Base-by-base conservation (phyloP, 2,888 invertebrate genomes). In the Gymnoscelis rufifasciata region DNA sequence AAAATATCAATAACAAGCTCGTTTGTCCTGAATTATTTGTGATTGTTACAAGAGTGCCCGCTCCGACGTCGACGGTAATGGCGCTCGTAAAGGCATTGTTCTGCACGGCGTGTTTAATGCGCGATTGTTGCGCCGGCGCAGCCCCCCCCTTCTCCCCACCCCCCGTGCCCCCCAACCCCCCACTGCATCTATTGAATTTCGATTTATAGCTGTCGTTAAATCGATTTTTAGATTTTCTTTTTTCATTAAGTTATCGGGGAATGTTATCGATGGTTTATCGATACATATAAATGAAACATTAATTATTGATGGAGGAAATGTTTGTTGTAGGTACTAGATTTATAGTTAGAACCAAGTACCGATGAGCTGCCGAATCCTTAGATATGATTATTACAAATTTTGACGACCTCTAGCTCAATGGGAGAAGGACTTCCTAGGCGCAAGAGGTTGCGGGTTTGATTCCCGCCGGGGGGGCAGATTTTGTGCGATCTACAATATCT, bases 1-100 rank as follows among this genome's bases (percentile, higher is more conserved):
- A 74, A 76, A 76, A 71, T 74, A 76, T 77, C 75, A 82, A 83
- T 80, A 78, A 79, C 68, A 76, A 64, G 74, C 75, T 82, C 68
- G 79, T 83, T 83, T 83, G 79, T 77, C 59, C 56, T 58, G 64
- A 66, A 73, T 77, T 70, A 73, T 73, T 73, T 68, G 62, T 59
- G 57, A 64, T 61, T 62, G 60, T 61, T 59, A 61, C 64, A 62
- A 54, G 53, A 46, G 45, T 54, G 43, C 35, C 38, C 33, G 42
- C 40, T 30, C 51, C 48, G 54, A 46, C 38, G 11, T 49, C 42
- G 48, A 51, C 54, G 62, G 71, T 71, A 68, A 71, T 73, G 69
- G 71, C 69, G 67, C 63, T 53, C 59, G 73, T 72, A 72, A 69
- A 66, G 57, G 46, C 69, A 80, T 83, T 83, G 83, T 71, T 44